phyloP scores from a whole-genome alignment of 2,888 invertebrate species.

The Anoplius nigerrimus region DNA sequence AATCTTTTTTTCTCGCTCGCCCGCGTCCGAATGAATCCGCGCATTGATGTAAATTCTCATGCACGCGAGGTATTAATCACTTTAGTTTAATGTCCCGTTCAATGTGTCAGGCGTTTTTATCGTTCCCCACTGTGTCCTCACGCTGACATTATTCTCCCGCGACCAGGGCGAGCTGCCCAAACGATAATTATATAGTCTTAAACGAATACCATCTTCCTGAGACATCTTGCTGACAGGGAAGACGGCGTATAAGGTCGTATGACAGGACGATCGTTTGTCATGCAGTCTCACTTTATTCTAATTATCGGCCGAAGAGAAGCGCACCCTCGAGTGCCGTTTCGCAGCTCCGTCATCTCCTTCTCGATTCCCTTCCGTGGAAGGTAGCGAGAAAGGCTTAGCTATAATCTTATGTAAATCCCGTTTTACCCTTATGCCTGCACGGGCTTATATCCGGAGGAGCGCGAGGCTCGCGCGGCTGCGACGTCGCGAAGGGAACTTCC shows the following conservation, averaged over 20 bases:
- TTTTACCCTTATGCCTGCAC: slow-evolving; percentile 66
- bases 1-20: too few species aligned
- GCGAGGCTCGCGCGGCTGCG: slow-evolving; percentile 15
- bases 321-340: slow-evolving; percentile 64
- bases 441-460: slow-evolving; percentile 52
- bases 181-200: too few species aligned
- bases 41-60: slow-evolving; percentile 9
- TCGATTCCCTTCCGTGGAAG: slow-evolving; percentile 49
- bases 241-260: too few species aligned
- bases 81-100: slow-evolving; percentile 20
- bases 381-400: slow-evolving; percentile 54
- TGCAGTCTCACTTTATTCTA: slow-evolving; percentile 57
- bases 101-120: slow-evolving; percentile 8
- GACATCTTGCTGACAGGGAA: too few species aligned
- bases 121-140: slow-evolving; percentile 3
- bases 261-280: slow-evolving; percentile 15
- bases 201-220: too few species aligned
- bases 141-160: neutral
- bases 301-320: slow-evolving; percentile 66
- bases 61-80: slow-evolving; percentile 28
- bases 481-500: too few species aligned
- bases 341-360: slow-evolving; percentile 38
- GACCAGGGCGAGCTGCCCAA: too few species aligned
- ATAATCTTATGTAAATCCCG: slow-evolving; percentile 73
- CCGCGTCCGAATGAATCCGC: slow-evolving; percentile 19